Evolutionary conservation across 2,797 vertebrate genomes (phyloP).

Genomic region (Leptatherina wallacei): DNA sequence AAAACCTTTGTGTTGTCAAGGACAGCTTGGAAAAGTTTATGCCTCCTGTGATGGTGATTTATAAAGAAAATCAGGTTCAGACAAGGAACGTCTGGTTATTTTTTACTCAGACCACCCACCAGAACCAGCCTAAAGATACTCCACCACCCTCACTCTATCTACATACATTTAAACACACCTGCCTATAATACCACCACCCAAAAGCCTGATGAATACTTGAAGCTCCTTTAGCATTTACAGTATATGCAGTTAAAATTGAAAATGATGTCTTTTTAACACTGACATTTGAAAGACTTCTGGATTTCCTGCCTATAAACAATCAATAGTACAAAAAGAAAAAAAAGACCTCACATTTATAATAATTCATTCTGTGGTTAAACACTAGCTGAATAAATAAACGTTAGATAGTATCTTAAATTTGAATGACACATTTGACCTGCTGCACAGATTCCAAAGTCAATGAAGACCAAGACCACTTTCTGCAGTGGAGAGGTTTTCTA

Average conservation of each 20-base stretch:
- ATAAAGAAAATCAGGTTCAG: neutral
- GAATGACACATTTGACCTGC: neutral
- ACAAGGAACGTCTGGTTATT: neutral
- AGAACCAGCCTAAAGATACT: neutral
- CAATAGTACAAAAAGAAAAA: neutral
- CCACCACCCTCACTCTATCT: too few species aligned
- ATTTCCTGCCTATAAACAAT: neutral
- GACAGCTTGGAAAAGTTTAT: neutral
- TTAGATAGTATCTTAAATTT: neutral
- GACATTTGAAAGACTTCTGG: neutral
- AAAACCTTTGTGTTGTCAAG: neutral
- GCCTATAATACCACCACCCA: neutral
- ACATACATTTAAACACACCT: neutral
- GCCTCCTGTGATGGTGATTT: neutral
- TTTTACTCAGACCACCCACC: neutral
- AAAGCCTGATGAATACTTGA: neutral
- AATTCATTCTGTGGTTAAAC: neutral
- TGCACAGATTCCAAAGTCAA: neutral
- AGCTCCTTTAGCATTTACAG: neutral
- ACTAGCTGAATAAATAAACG: neutral
- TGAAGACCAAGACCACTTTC: neutral
- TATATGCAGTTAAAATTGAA: too few species aligned
- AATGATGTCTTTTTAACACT: too few species aligned
- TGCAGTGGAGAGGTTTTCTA: neutral
- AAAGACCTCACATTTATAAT: neutral